These are phyloP conservation scores for Melanerpes formicivorus DNA, from an alignment of 2,113 vertebrate species.

Conservation along the genomic window DNA sequence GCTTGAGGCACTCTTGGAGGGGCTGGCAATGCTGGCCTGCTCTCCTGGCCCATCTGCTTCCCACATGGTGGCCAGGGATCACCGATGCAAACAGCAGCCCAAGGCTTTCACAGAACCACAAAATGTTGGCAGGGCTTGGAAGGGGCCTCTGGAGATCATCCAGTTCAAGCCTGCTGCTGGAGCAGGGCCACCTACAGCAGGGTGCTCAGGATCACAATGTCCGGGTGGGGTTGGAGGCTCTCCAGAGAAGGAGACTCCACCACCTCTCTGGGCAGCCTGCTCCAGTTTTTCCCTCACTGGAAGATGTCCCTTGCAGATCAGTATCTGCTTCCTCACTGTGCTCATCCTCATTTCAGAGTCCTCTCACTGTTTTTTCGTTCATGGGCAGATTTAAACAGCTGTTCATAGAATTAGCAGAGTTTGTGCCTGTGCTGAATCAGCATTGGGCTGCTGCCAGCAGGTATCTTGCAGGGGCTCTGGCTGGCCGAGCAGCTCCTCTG, in stretches of 20 bases:
- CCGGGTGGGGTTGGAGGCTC: no score
- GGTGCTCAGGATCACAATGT: no score
- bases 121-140: no score
- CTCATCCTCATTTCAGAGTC: not conserved
- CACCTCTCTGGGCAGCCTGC: no score
- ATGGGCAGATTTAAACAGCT: not conserved
- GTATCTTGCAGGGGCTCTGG: accelerated
- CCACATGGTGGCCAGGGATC: accelerated
- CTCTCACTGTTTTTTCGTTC: not conserved
- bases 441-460: not conserved
- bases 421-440: not conserved
- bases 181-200: no score
- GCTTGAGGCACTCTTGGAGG: not conserved
- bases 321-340: no score
- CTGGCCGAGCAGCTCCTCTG: not conserved
- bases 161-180: no score
- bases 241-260: no score
- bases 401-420: not conserved
- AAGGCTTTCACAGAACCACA: no score
- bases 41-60: accelerated
- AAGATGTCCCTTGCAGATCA: no score
- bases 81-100: not conserved
- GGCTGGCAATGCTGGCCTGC: not conserved
- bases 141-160: no score
- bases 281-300: no score